Base-by-base conservation (phyloP, 2,888 invertebrate genomes). In the Ophion ventricosus region DNA sequence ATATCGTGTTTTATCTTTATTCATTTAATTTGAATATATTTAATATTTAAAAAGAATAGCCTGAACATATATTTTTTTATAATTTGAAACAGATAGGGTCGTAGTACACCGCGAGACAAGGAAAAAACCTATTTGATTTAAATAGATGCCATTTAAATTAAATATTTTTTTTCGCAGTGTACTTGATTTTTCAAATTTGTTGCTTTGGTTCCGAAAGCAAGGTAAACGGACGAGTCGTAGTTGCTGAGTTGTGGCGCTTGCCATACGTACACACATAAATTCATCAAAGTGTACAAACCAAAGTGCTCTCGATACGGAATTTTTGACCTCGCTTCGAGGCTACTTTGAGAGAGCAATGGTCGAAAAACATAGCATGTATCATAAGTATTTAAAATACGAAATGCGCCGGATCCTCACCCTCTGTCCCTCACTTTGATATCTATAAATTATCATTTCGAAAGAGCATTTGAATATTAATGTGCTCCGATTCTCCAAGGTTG, bases 241-340 rank as follows among this genome's bases (percentile, higher is more conserved):
- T 11, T 43, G 8, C 1, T 43, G 43, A 43, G 43, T 59, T 73
- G 25, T 23, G 40, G 56, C 64, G 56, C 64, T 66, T 29, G 43
- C 29, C 26, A 20, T 23, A 69, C 14, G 61, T 35, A 35, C 35
- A 35, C 35, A 35, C 8, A 35, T 8, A 35, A 23, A 69, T 69
- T n/a, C 61, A 14, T 23, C 72, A 67, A 59, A 77, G 63, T 56
- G 23, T 67, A 29, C 35, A 67, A 63, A 35, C 57, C 54, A 35
- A 49, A 69, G n/a, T 69, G 70, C 49, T 43, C 73, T 77, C 64
- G 69, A 81, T 61, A 74, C 69, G 81, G 81, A 23, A 49, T 20
- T 75, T 78, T 75, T n/a, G 75, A 76, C 78, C 78, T 82, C 70
- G 75, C 75, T 67, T 79, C 81, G 75, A 66, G 78, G 72, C 72